Evolutionary conservation across 2,113 vertebrate genomes (phyloP), one percentile per base, ranked within the genome.

Genomic region (Hylia prasina): DNA sequence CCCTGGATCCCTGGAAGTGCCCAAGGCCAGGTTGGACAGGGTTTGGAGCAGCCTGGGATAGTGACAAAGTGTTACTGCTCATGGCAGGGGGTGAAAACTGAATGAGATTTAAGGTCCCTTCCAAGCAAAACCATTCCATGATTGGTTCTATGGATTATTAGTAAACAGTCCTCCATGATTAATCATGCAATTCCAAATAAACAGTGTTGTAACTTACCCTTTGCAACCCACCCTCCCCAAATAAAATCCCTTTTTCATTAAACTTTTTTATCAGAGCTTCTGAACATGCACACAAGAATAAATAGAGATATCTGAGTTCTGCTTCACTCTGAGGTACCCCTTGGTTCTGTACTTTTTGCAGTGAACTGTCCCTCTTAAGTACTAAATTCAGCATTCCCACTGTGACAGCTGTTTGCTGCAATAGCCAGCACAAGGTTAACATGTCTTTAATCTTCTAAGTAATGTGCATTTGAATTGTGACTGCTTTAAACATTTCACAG

Each of bases 11-110:
- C 51, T 81, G 86, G 27, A 0, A 44, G 33, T 66, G 60, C 0
- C 15, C 37, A 16, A 51, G 51, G 58, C 5, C 50, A 50, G 68
- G 31, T 0, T 72, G 48, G 40, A 21, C 0, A 0, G 40, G 57
- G 20, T 6, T 56, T 18, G 68, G 37, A 66, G 77, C 51, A 56
- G 0, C 68, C 42, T 89, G 76, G 60, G 10, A 4, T 0, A 1
- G 45, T 53, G 61, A 60, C n/a, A 0, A 82, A 8, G 8, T 57
- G 51, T 37, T 37, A 6, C 58, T 65, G 76, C 3, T 5, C 42
- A 6, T 31, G 44, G 33, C 60, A 66, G 37, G 23, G 10, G 4
- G 0, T 44, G 51, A 28, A 0, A 0, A 53, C 2, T 0, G 0
- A 24, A 31, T 68, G 61, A 3, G 8, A 8, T 82, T 18, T 54